Base-by-base conservation (phyloP, 2,888 invertebrate genomes). In the Theristus sp. region DNA sequence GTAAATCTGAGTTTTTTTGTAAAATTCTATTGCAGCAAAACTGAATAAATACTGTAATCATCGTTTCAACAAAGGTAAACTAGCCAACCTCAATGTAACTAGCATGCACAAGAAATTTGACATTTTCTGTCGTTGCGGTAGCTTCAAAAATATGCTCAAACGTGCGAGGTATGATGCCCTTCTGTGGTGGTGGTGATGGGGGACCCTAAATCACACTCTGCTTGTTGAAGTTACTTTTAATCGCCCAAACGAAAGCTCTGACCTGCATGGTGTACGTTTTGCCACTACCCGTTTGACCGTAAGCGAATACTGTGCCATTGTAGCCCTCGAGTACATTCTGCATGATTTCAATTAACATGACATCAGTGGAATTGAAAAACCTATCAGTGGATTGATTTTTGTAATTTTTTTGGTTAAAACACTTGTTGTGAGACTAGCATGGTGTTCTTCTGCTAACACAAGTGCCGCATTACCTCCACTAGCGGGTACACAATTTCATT, bases 251-350 rank as follows among this genome's bases (percentile, higher is more conserved):
- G n/a, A n/a, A n/a, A n/a, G n/a, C n/a, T n/a, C n/a, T n/a, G n/a
- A 24, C 89, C 73, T 87, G 87, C 89, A 90, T 90, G 20, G 87
- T 86, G 73, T 84, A 87, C 0, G 87, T 87, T 74, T 89, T 90
- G 0, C 89, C 89, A 73, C 88, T 87, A 0, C 89, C 89, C 0
- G 89, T 89, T 77, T 89, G 89, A 0, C 89, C 89, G 72, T 90
- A 90, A 0, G 89, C 89, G 75, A 90, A 89, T 59, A 90, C 87
- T 0, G 89, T 89, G 25, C 87, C 86, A 77, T 89, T 90, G 78
- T 89, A 89, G 0, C 89, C 89, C 71, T 89, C 89, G 60, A 89
- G 80, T 1, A 88, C 87, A 63, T 87, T 87, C 81, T 84, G 75
- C 24, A 70, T 66, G 26, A 60, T 56, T 61, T 61, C 61, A 29